Conservation (phyloP, 1,140 invertebrate genomes). For the Streblospio benedicti region DNA sequence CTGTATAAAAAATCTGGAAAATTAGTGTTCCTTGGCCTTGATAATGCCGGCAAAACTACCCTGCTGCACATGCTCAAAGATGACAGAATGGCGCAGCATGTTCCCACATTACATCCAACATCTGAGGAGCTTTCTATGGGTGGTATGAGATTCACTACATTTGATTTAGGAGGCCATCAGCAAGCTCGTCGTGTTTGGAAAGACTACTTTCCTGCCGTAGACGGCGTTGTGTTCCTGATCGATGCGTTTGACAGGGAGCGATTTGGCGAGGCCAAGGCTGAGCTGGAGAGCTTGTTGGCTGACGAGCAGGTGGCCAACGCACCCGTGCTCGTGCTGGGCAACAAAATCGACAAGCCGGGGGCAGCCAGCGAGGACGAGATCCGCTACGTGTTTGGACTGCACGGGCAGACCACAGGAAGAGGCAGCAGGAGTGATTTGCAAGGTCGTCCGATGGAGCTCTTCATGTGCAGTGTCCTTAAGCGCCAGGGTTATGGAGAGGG, state of each 20-base stretch:
- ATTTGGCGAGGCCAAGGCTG: constrained; percentile 78
- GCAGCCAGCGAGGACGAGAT: constrained; percentile 96
- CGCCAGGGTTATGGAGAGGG: constrained; percentile 99
- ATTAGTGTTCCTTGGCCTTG: constrained; percentile 93
- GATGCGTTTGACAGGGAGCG: constrained; percentile 85
- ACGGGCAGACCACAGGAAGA: constrained; percentile 94
- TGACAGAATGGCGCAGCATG: constrained; percentile 96
- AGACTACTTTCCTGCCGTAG: constrained; percentile 98
- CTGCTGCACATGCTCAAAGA: constrained; percentile 98
- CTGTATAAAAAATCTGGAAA: constrained; percentile 92
- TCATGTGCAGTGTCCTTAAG: constrained; percentile 99
- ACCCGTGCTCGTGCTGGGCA: constrained; percentile 93
- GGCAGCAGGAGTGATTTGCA: constrained; percentile 76
- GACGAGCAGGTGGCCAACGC: constrained; percentile 94
- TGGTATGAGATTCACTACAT: constrained; percentile 98
- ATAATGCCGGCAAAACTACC: constrained; percentile 99
- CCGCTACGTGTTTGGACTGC: constrained; percentile 81
- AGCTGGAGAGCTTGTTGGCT: constrained; percentile 66
- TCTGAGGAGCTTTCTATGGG: constrained; percentile 98
- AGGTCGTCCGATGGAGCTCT: constrained; percentile 92
- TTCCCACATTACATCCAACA: constrained; percentile 93
- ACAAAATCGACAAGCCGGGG: constrained; percentile 96
- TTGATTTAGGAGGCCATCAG: constrained; percentile 97
- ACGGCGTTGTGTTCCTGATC: constrained; percentile 97
- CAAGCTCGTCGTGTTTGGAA: constrained; percentile 98